Evolutionary conservation across 2,113 vertebrate species (phyloP).

Genomic region (Benthochromis sp.): DNA sequence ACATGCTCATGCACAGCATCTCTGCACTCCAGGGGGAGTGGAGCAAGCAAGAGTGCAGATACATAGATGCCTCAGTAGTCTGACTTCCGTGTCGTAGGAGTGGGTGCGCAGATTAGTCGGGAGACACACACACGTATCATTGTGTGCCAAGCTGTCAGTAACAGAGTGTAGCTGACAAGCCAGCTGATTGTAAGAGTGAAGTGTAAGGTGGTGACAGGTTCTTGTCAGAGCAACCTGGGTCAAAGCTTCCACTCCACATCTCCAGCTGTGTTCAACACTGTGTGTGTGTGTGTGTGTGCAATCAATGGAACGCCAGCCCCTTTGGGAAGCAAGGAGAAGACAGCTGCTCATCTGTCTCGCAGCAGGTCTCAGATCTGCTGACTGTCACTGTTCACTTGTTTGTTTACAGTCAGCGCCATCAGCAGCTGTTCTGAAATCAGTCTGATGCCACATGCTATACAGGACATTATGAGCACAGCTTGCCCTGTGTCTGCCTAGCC

Average conservation of each 20-base stretch:
- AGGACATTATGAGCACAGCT: conserved; percentile 46
- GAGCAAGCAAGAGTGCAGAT: not conserved
- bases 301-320: not conserved
- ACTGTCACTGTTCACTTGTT: conserved; percentile 36
- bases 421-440: conserved; percentile 46
- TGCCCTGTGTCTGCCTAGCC: conserved; percentile 22
- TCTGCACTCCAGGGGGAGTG: not conserved
- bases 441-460: not conserved
- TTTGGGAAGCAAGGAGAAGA: not conserved
- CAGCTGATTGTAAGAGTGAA: conserved; percentile 32
- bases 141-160: conserved; percentile 19
- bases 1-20: not conserved
- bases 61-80: not conserved
- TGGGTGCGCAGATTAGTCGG: conserved; percentile 18
- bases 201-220: conserved; percentile 29
- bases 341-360: conserved; percentile 38
- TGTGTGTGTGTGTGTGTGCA: not conserved
- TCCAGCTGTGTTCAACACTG: not conserved
- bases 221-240: conserved; percentile 29
- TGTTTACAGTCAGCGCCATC: conserved; percentile 38
- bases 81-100: not conserved
- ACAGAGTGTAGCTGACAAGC: conserved; percentile 28
- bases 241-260: not conserved
- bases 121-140: not conserved
- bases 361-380: conserved; percentile 41